Evolutionary conservation across 2,888 invertebrate species (phyloP).

Genomic region (Monoplex corrugatus): DNA sequence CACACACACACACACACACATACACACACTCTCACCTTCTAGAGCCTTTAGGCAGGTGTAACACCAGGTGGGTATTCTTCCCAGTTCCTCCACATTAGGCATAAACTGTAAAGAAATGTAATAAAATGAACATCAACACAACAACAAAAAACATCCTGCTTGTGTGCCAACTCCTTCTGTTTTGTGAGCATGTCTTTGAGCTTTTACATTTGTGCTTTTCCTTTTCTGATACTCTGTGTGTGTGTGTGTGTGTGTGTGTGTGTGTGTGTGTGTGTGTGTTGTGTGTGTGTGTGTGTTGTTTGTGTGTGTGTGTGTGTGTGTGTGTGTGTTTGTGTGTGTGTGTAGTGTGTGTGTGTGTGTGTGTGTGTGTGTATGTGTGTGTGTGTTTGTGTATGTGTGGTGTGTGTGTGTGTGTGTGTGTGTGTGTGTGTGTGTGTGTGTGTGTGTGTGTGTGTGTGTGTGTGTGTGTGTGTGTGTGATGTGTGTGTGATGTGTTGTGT

Average conservation of each 20-base stretch:
- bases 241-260: too few species aligned
- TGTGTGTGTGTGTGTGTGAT: not conserved
- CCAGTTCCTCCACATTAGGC: constrained; percentile 63
- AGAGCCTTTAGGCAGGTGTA: constrained; percentile 65
- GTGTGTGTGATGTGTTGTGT: not conserved
- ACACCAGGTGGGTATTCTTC: constrained; percentile 66
- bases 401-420: not conserved
- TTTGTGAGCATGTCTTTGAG: too few species aligned
- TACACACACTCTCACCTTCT: constrained; percentile 42
- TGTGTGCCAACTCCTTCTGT: too few species aligned
- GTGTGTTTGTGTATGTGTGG: too few species aligned
- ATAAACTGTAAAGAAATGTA: constrained; percentile 64
- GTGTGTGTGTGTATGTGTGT: too few species aligned
- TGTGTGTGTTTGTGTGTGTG: not conserved
- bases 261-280: not conserved
- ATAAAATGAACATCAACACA: not conserved
- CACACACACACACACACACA: constrained; percentile 41
- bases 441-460: not conserved
- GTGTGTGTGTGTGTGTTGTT: not conserved
- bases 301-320: not conserved
- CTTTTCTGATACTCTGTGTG: not conserved
- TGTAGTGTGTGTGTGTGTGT: not conserved
- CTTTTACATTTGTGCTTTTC: too few species aligned
- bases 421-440: not conserved
- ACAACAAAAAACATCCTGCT: constrained; percentile 19